These are phyloP conservation scores for Drosophila prosaltans DNA, from an alignment of 1,140 invertebrate species.

Conservation along the genomic window DNA sequence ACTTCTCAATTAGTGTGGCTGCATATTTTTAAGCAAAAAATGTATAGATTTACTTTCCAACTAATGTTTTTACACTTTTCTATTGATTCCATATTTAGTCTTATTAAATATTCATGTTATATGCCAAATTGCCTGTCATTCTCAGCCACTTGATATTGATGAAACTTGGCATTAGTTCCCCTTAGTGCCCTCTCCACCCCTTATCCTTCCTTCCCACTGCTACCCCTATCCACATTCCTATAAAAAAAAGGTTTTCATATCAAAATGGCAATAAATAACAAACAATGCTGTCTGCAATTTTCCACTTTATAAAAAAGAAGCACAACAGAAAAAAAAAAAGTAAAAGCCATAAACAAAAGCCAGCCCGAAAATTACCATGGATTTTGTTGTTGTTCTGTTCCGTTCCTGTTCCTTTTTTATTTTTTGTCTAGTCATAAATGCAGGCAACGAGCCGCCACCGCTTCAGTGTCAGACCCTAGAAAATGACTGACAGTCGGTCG, in stretches of 20 bases:
- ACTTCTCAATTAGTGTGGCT: not conserved
- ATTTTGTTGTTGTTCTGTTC: constrained; percentile 56
- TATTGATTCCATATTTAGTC: constrained; percentile 13
- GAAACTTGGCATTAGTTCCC: constrained; percentile 24
- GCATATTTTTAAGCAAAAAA: not conserved
- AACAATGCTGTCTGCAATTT: constrained; percentile 80
- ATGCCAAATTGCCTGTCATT: constrained; percentile 45
- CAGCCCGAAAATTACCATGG: constrained; percentile 75
- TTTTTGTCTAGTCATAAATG: constrained; percentile 62
- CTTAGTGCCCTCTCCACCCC: not conserved
- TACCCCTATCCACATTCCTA: too few species aligned
- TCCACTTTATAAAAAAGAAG: constrained; percentile 72
- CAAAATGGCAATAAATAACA: constrained; percentile 81
- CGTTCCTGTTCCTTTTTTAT: constrained; percentile 19
- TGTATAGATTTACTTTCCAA: not conserved
- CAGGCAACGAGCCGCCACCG: constrained; percentile 30
- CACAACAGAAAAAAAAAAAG: not conserved
- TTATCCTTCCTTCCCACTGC: not conserved
- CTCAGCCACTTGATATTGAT: constrained; percentile 60
- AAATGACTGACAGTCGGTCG: constrained; percentile 65
- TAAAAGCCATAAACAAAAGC: constrained; percentile 72
- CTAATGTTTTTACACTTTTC: not conserved
- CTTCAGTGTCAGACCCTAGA: constrained; percentile 29
- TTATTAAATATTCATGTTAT: constrained; percentile 17
- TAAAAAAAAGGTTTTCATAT: constrained; percentile 69